A percentile compares a stretch with the other conserved stretches of the same genome.
phyloP scores from a whole-genome alignment of 2,797 vertebrate species.

The Sebastes umbrosus region DNA sequence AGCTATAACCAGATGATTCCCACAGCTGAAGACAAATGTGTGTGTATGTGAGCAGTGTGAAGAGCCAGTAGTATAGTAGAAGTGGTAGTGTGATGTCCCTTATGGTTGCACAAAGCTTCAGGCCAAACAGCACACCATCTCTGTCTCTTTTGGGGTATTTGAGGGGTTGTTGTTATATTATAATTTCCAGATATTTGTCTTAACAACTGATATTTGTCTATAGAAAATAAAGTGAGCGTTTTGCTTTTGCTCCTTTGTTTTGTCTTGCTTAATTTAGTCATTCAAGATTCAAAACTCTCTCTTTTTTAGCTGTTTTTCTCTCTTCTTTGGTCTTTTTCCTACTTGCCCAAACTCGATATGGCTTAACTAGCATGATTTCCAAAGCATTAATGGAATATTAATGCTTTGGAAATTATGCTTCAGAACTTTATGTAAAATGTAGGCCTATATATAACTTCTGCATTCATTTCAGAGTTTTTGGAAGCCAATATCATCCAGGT shows the following conservation, averaged over 20 bases:
- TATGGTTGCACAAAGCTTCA: neutral
- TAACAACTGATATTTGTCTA: neutral
- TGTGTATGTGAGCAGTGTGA: neutral
- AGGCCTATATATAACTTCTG: neutral
- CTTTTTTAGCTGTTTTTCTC: neutral
- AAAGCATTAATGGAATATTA: neutral
- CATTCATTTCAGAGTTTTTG: neutral
- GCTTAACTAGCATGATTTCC: neutral
- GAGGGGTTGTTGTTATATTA: neutral
- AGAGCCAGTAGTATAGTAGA: neutral
- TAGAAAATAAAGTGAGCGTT: neutral
- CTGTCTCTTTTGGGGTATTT: neutral
- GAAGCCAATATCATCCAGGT: neutral
- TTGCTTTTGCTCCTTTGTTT: neutral
- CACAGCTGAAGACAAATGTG: neutral
- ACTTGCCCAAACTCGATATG: no score
- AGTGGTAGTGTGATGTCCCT: neutral
- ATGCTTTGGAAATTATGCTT: neutral
- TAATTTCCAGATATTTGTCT: neutral
- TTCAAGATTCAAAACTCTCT: neutral
- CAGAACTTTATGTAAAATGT: neutral
- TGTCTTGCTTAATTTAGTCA: neutral
- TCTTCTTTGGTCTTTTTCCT: neutral
- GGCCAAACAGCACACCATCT: neutral
- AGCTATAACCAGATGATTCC: constrained; percentile 2